phyloP scores from a whole-genome alignment of 2,888 invertebrate species.

The Agrochola circellaris region DNA sequence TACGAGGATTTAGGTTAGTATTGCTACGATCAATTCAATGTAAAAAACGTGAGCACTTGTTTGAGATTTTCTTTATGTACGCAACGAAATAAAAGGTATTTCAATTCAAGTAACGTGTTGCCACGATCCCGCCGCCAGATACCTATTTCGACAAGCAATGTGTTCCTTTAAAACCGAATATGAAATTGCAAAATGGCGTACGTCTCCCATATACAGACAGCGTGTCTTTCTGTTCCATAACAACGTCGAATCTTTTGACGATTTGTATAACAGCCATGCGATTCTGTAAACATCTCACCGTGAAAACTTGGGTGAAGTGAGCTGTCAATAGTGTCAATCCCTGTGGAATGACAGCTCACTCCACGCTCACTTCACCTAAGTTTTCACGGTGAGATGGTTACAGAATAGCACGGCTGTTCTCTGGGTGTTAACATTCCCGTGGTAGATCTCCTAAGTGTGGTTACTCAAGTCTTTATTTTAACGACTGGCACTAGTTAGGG shows the following conservation, averaged over 20 bases:
- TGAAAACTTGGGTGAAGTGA: too few species aligned
- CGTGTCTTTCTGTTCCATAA: not conserved
- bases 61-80: slow-evolving; percentile 34
- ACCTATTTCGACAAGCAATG: slow-evolving; percentile 12
- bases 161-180: slow-evolving; percentile 16
- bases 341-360: too few species aligned
- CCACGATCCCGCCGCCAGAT: not conserved
- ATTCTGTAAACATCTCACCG: too few species aligned
- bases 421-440: not conserved
- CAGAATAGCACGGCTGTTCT: too few species aligned
- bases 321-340: too few species aligned
- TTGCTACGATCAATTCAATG: slow-evolving; percentile 40
- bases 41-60: slow-evolving; percentile 24
- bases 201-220: not conserved
- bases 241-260: not conserved
- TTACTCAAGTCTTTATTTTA: slow-evolving; percentile 37
- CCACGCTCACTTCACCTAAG: too few species aligned
- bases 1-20: slow-evolving; percentile 28
- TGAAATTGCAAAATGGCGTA: slow-evolving; percentile 17
- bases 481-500: slow-evolving; percentile 27
- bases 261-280: not conserved
- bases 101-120: slow-evolving; percentile 7
- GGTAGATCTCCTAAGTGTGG: slow-evolving; percentile 15
- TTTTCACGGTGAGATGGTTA: too few species aligned
- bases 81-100: slow-evolving; percentile 44